Conservation (phyloP, 2,888 invertebrate genomes). For the Lithosia quadra region DNA sequence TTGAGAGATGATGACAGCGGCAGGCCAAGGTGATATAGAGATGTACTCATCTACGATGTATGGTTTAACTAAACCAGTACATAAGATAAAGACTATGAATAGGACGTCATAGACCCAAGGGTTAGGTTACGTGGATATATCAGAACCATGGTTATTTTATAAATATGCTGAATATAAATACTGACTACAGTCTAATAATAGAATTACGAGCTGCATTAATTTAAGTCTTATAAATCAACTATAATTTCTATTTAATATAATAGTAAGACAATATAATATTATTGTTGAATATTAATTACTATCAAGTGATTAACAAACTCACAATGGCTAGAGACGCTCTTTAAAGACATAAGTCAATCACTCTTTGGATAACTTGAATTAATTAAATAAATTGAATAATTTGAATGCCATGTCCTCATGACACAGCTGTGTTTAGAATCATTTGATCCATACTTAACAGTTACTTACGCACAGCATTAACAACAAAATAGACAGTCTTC, state of each 20-base stretch:
- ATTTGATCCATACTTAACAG: background rate
- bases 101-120: too few relatives aligned
- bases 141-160: background rate
- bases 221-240: background rate
- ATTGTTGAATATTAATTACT: background rate
- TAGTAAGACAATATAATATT: background rate
- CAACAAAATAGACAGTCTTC: background rate
- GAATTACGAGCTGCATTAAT: background rate
- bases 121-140: background rate
- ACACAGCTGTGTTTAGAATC: background rate
- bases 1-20: background rate
- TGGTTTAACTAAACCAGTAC: background rate
- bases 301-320: background rate
- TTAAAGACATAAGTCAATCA: background rate
- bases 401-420: background rate
- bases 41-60: background rate
- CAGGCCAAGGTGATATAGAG: background rate
- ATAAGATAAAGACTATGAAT: background rate
- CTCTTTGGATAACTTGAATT: slow-evolving; percentile 3
- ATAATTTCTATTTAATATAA: background rate
- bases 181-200: background rate
- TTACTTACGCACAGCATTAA: background rate
- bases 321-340: background rate
- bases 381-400: background rate
- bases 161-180: background rate